phyloP scores from a whole-genome alignment of 2,797 vertebrate genomes.

The Percopsis omiscomaycus region DNA sequence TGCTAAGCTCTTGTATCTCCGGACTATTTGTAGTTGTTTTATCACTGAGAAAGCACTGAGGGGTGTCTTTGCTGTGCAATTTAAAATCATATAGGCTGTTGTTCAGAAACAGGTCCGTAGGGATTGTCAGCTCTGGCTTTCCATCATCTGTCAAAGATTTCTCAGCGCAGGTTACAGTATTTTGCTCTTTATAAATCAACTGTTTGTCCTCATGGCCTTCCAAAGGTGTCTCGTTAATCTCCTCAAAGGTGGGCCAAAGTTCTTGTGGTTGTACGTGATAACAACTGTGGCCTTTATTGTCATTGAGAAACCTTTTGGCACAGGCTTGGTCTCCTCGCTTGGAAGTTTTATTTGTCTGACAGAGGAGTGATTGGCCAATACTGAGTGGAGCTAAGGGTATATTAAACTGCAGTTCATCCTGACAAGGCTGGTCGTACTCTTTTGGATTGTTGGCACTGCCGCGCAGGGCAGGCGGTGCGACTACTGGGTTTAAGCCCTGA shows the following conservation, averaged over 20 bases:
- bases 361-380: conserved; percentile 40
- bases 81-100: conserved; percentile 2
- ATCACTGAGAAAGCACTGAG: conserved; percentile 13
- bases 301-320: conserved; percentile 39
- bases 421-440: conserved; percentile 31
- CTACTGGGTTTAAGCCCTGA: conserved; percentile 1
- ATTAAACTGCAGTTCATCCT: conserved; percentile 59
- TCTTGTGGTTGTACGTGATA: conserved; percentile 27
- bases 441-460: conserved; percentile 18
- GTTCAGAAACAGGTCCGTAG: conserved; percentile 3
- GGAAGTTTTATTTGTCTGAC: conserved; percentile 42
- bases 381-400: conserved; percentile 66
- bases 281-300: conserved; percentile 38
- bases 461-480: conserved; percentile 24
- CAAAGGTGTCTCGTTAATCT: conserved; percentile 33
- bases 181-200: conserved; percentile 32
- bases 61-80: conserved; percentile 1
- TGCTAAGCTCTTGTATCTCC: conserved; percentile 46
- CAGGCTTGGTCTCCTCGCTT: conserved; percentile 47
- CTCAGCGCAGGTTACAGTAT: conserved; percentile 21
- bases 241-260: conserved; percentile 31
- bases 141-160: conserved; percentile 21
- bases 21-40: conserved; percentile 23
- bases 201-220: conserved; percentile 19
- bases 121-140: background rate